Base-by-base conservation (phyloP, 2,797 vertebrate genomes). In the Amblyopsis hoosieri region DNA sequence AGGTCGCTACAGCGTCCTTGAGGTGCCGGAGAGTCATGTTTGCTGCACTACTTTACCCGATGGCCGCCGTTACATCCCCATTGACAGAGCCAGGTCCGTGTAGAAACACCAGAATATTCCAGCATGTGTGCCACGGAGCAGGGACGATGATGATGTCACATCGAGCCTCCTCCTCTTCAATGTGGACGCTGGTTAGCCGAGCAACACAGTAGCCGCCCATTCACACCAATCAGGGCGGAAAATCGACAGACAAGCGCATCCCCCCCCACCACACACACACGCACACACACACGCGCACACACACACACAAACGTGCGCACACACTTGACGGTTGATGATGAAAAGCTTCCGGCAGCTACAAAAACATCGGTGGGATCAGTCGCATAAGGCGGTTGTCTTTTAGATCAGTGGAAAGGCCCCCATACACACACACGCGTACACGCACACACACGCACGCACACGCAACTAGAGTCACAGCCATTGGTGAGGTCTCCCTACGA, bases 181-280 rank as follows among this genome's bases (percentile, higher is more conserved):
- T 69, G 66, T 53, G 66, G 77, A 50, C 79, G 70, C 67, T 67
- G 23, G 77, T 93, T 90, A 91, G 90, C 92, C 91, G 91, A 86
- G 92, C 90, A 82, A 85, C 92, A 93, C 91, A 90, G 79, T 48
- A 57, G 66, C 72, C 66, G 46, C 91, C 92, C 94, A 95, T 97
- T 96, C 94, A 94, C 87, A 95, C 93, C 96, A 97, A 98, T 97
- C 95, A 97, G 96, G 95, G 96, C 94, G 94, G 96, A 98, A 98
- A 97, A 98, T 97, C 88, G 90, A 72, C 89, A 95, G 91, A 96
- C 95, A 96, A 96, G 93, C 88, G 91, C 85, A 67, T 74, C 57
- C 82, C 85, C 87, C 83, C 90, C 88, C 63, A 64, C 53, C 81
- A 90, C 73, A 80, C 75, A 74, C 77, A 78, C 80, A 76, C 60